Percentiles rank a stretch among this genome's conserved stretches.
phyloP scores from a whole-genome alignment of 2,113 vertebrate species.

The Narcine bancroftii region DNA sequence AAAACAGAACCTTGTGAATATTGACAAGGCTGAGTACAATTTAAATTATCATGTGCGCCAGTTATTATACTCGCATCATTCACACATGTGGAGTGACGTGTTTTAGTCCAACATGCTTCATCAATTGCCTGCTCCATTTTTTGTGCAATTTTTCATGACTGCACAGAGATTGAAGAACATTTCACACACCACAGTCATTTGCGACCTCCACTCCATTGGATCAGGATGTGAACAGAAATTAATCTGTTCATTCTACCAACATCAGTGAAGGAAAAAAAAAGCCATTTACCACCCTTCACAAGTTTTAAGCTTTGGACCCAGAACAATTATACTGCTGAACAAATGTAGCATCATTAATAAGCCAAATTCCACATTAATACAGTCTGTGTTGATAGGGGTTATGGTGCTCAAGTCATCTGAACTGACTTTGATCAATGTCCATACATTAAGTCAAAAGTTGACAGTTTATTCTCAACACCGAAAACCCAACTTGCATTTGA shows the following conservation, averaged over 20 bases:
- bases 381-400: neutral
- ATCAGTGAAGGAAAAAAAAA: neutral
- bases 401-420: neutral
- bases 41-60: neutral
- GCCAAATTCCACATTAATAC: neutral
- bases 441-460: neutral
- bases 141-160: neutral
- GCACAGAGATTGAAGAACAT: neutral
- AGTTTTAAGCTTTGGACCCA: neutral
- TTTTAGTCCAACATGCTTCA: neutral
- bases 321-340: neutral
- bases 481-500: neutral
- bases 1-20: neutral
- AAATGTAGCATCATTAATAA: constrained; percentile 8
- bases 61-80: neutral
- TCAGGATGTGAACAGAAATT: neutral
- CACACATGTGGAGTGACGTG: neutral
- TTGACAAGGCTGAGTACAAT: neutral
- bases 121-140: neutral
- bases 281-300: neutral
- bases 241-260: neutral
- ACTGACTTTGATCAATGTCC: neutral
- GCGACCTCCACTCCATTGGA: neutral
- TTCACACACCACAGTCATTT: neutral
- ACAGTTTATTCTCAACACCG: neutral